These are phyloP conservation scores for Lytechinus variegatus DNA, from an alignment of 35 echinoderm and acorn worm species.

Conservation along the genomic window DNA sequence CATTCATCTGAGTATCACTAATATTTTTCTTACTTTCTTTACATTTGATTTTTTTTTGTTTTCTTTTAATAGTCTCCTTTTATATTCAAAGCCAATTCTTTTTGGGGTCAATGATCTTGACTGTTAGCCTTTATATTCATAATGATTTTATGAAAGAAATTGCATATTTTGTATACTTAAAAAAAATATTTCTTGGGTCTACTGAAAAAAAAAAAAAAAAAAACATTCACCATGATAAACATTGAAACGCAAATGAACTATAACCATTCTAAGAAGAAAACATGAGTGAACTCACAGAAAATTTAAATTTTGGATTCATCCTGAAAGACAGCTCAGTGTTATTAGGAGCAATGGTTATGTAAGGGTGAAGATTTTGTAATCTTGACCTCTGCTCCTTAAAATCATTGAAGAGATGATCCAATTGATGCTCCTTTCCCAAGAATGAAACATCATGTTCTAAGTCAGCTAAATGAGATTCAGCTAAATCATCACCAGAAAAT, in stretches of 20 bases:
- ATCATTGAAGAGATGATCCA: not conserved
- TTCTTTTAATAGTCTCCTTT: too few relatives aligned
- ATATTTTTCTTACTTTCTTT: too few relatives aligned
- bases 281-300: slow-evolving; percentile 8
- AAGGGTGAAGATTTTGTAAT: not conserved
- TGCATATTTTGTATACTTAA: too few relatives aligned
- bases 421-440: not conserved
- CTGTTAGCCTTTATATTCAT: too few relatives aligned
- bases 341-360: not conserved
- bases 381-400: not conserved
- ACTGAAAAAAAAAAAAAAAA: too few relatives aligned
- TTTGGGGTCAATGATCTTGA: too few relatives aligned
- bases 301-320: not conserved
- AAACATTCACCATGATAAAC: too few relatives aligned
- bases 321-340: slow-evolving; percentile 34
- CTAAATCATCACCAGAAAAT: not conserved
- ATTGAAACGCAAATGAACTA: not conserved
- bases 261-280: not conserved
- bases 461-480: not conserved
- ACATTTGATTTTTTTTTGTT: too few relatives aligned
- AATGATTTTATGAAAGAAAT: too few relatives aligned
- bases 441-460: not conserved
- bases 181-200: too few relatives aligned
- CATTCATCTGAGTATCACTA: too few relatives aligned
- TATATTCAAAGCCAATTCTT: too few relatives aligned